These are phyloP conservation scores for Ridgeia piscesae DNA, from an alignment of 1,140 invertebrate genomes.

Conservation along the genomic window DNA sequence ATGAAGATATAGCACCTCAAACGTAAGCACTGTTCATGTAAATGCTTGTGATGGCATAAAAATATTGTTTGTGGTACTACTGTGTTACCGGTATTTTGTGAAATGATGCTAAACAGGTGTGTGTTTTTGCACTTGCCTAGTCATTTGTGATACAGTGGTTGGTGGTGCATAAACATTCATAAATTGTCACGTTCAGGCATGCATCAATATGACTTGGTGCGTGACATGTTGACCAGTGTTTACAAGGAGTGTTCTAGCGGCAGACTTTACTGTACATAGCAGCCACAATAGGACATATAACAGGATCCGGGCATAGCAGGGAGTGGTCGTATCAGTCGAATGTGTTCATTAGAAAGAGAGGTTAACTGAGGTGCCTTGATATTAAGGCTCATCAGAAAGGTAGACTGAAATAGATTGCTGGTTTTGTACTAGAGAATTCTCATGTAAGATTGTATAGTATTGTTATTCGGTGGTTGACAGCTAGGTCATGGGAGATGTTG, in stretches of 20 bases:
- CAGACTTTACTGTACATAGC: neutral
- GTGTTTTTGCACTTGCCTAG: neutral
- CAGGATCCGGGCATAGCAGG: neutral
- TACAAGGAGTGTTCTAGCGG: neutral
- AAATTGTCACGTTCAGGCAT: neutral
- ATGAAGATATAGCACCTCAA: neutral
- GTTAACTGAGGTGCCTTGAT: neutral
- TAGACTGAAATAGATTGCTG: too few species aligned
- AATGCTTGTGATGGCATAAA: neutral
- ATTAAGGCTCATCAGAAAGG: too few species aligned
- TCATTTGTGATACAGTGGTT: neutral
- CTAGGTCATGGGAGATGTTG: too few species aligned
- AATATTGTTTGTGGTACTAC: neutral
- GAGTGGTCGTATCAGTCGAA: neutral
- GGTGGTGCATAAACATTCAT: too few species aligned
- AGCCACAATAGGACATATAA: neutral
- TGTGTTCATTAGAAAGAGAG: neutral
- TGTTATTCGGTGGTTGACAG: too few species aligned
- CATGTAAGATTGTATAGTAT: too few species aligned
- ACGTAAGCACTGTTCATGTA: neutral
- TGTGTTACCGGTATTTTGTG: neutral
- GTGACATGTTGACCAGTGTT: neutral
- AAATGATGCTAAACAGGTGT: neutral
- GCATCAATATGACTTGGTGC: neutral
- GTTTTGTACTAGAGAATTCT: too few species aligned